Evolutionary conservation across 2,797 vertebrate genomes (phyloP).

Genomic region (Pyrocephalus nanus): DNA sequence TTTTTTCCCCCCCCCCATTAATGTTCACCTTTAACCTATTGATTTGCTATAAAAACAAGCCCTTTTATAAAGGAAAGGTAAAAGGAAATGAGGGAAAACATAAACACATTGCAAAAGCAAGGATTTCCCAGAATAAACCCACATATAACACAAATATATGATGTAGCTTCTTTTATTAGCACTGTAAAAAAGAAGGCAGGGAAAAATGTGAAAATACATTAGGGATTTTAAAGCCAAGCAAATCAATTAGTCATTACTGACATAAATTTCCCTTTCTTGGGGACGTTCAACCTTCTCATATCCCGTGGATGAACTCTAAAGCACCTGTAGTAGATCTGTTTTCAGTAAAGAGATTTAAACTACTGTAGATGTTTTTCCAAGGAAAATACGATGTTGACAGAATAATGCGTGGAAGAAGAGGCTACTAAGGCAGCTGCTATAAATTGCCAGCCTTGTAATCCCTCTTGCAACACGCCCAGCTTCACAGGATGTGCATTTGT

Average conservation of each 20-base stretch:
- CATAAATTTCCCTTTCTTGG: slow-evolving; percentile 78
- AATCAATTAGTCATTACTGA: slow-evolving; percentile 79
- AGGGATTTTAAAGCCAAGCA: slow-evolving; percentile 70
- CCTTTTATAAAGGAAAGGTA: slow-evolving; percentile 55
- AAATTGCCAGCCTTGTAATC: slow-evolving; percentile 75
- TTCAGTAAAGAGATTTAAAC: slow-evolving; percentile 77
- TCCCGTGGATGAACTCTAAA: slow-evolving; percentile 76
- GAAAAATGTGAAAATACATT: slow-evolving; percentile 64
- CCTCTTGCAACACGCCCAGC: slow-evolving; percentile 62
- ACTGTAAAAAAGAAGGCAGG: slow-evolving; percentile 53
- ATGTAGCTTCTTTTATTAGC: slow-evolving; percentile 69
- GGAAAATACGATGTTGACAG: slow-evolving; percentile 81
- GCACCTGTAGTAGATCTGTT: slow-evolving; percentile 77
- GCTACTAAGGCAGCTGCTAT: slow-evolving; percentile 73
- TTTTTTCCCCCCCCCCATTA: background rate
- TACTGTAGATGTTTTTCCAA: slow-evolving; percentile 77
- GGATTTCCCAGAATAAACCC: slow-evolving; percentile 62
- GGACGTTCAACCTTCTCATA: slow-evolving; percentile 75
- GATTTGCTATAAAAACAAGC: slow-evolving; percentile 55
- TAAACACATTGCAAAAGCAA: slow-evolving; percentile 65
- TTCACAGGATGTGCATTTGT: slow-evolving; percentile 68
- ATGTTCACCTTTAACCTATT: slow-evolving; percentile 54
- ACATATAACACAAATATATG: slow-evolving; percentile 47
- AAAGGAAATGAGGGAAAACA: slow-evolving; percentile 67
- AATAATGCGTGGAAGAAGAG: slow-evolving; percentile 76